Percentiles rank a stretch among this genome's conserved stretches.
phyloP scores from a whole-genome alignment of 2,797 vertebrate species.

The Agapornis canus region DNA sequence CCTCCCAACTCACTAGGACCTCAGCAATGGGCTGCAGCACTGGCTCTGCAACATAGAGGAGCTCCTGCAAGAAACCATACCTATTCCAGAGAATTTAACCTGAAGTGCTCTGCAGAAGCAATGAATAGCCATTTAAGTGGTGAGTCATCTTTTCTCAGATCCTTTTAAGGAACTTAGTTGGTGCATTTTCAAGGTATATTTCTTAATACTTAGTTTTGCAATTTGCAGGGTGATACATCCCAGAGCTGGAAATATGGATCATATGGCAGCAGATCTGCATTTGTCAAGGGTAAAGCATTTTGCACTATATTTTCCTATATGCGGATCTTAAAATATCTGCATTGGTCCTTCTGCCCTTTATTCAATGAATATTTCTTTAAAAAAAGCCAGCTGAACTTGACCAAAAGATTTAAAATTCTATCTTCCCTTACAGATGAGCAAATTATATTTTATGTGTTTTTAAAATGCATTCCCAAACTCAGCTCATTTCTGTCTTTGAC shows the following conservation, averaged over 20 bases:
- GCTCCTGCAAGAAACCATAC: not conserved
- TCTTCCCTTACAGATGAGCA: not conserved
- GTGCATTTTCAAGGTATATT: not conserved
- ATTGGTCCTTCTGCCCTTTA: not conserved
- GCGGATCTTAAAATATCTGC: not conserved
- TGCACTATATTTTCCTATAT: not conserved
- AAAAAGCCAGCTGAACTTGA: not conserved
- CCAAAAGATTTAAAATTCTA: not conserved
- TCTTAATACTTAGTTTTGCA: constrained; percentile 28
- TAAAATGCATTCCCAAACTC: not conserved
- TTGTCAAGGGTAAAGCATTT: not conserved
- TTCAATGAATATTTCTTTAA: not conserved
- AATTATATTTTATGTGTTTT: not conserved
- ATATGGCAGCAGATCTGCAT: not conserved
- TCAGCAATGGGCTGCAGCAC: not conserved
- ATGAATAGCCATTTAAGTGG: not conserved
- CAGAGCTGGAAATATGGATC: not conserved
- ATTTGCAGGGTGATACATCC: not conserved
- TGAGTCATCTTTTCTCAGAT: constrained; percentile 23
- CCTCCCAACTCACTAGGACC: not conserved
- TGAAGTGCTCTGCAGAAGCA: not conserved
- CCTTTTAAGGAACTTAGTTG: constrained; percentile 35
- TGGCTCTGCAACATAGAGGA: not conserved
- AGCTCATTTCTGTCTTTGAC: not conserved
- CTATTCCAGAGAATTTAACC: not conserved